A percentile compares a stretch with the other conserved stretches of the same genome.
Evolutionary conservation across 2,888 invertebrate species (phyloP).

Genomic region (Oligia latruncula): DNA sequence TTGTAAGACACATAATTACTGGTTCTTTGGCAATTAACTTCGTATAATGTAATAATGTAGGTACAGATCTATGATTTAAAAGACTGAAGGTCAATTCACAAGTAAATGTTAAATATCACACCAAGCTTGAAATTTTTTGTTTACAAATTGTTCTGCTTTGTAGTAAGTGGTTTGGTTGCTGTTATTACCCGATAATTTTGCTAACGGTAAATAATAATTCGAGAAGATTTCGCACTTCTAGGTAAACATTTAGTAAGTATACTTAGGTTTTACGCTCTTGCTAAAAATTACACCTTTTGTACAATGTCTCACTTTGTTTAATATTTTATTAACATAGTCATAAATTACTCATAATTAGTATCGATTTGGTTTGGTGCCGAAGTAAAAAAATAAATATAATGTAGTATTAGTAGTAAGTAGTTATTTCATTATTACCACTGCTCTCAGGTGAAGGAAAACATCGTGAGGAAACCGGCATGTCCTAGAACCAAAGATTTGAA

Average conservation of each 20-base stretch:
- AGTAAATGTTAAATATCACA: conserved; percentile 18
- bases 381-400: no score
- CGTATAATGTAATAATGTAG: background rate
- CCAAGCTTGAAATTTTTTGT: conserved; percentile 4
- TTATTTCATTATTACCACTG: no score
- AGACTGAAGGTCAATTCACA: conserved; percentile 28
- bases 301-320: background rate
- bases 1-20: conserved; percentile 1
- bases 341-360: no score
- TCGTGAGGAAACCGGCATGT: no score
- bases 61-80: background rate
- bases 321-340: no score
- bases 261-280: no score
- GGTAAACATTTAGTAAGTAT: conserved; percentile 4
- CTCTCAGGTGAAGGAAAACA: no score
- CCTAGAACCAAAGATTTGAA: no score
- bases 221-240: conserved; percentile 16
- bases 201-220: conserved; percentile 17
- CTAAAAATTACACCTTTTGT: background rate
- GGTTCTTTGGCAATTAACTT: conserved; percentile 12
- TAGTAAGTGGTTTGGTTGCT: background rate
- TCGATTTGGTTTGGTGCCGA: no score
- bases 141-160: conserved; percentile 23
- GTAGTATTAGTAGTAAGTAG: no score
- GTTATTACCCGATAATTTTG: background rate